Percentiles rank a stretch among this genome's conserved stretches.
These are phyloP conservation scores for Daphoenositta chrysoptera DNA, from an alignment of 2,113 vertebrate genomes.

Conservation along the genomic window DNA sequence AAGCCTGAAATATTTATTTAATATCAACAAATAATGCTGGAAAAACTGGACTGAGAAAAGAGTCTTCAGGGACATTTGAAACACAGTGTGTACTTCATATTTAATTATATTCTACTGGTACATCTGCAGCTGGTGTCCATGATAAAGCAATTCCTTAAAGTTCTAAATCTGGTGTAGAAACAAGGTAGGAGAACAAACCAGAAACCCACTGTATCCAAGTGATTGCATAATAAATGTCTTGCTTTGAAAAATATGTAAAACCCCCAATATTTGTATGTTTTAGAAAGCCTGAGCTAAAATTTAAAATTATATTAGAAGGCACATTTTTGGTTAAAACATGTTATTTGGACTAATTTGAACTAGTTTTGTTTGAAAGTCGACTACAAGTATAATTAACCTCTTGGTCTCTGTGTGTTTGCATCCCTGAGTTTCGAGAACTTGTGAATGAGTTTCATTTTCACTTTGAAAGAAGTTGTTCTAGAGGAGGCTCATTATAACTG, in stretches of 20 bases:
- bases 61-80: background rate
- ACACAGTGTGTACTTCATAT: background rate
- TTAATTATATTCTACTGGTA: background rate
- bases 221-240: background rate
- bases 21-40: background rate
- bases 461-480: background rate
- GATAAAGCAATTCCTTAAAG: background rate
- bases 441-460: constrained; percentile 15
- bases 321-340: background rate
- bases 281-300: background rate
- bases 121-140: background rate
- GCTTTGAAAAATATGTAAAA: background rate
- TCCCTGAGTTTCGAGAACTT: background rate
- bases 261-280: background rate
- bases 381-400: background rate
- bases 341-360: background rate
- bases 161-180: background rate
- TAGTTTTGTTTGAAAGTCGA: background rate
- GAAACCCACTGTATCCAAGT: background rate
- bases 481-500: background rate
- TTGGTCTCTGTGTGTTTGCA: background rate
- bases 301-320: background rate
- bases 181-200: background rate
- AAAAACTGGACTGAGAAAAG: background rate
- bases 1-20: background rate